phyloP scores from a whole-genome alignment of 1,140 invertebrate species.

The Drosophila chauvacae region DNA sequence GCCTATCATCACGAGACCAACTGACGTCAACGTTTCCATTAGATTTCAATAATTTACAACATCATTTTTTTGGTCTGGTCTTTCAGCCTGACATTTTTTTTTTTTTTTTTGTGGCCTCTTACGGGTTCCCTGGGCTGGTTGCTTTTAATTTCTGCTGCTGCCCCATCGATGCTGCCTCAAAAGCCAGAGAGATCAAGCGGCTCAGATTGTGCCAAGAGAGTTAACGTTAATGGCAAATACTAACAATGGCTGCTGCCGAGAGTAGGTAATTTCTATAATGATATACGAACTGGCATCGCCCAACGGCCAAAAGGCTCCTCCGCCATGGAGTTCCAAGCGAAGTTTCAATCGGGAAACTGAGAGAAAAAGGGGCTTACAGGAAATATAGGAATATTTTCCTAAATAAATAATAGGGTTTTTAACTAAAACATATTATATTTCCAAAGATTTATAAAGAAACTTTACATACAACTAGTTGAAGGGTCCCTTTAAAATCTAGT shows the following conservation, averaged over 20 bases:
- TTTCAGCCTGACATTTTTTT: slow-evolving; percentile 16
- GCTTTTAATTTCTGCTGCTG: slow-evolving; percentile 43
- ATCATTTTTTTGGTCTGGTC: slow-evolving; percentile 30
- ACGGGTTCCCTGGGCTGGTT: slow-evolving; percentile 13
- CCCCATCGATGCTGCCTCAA: slow-evolving; percentile 26
- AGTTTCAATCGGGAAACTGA: slow-evolving; percentile 12
- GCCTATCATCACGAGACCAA: slow-evolving; percentile 49
- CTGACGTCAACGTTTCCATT: slow-evolving; percentile 74
- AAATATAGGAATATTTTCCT: too few species aligned
- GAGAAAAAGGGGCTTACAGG: slow-evolving; percentile 12
- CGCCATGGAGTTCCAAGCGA: slow-evolving; percentile 14
- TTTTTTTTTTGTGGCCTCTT: slow-evolving; percentile 12
- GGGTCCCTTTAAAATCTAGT: neutral
- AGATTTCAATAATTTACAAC: slow-evolving; percentile 77
- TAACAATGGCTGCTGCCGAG: slow-evolving; percentile 74
- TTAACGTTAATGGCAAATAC: slow-evolving; percentile 82
- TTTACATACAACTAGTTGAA: neutral
- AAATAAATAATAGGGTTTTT: neutral
- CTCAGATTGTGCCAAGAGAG: slow-evolving; percentile 75
- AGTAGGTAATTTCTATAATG: slow-evolving; percentile 83
- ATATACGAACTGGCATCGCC: slow-evolving; percentile 81
- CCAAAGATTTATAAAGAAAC: neutral
- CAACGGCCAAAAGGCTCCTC: slow-evolving; percentile 63
- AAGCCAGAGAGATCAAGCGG: slow-evolving; percentile 60
- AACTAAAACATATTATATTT: neutral